Percentiles rank a stretch among this genome's conserved stretches.
Evolutionary conservation across 23 tunicate species (phyloP).

Genomic region (Ciona savignyi): DNA sequence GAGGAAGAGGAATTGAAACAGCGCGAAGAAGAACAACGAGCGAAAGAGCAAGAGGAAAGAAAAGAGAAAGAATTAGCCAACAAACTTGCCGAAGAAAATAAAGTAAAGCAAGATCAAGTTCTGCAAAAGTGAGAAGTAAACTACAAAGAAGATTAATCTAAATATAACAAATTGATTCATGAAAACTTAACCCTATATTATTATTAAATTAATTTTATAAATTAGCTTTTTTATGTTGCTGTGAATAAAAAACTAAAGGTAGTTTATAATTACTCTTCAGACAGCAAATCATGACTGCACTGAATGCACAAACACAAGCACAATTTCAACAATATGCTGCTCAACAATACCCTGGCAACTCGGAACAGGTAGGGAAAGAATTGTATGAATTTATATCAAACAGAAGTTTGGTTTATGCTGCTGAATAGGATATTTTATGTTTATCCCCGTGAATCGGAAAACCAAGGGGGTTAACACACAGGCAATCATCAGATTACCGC

Average conservation of each 20-base stretch:
- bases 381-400: too few relatives aligned
- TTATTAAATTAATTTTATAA: too few relatives aligned
- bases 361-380: constrained; percentile 69
- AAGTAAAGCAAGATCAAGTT: constrained; percentile 60
- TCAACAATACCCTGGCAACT: constrained; percentile 90
- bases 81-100: constrained; percentile 41
- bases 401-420: too few relatives aligned
- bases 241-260: background rate
- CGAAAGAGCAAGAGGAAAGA: constrained; percentile 59
- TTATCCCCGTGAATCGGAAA: too few relatives aligned
- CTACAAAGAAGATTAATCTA: too few relatives aligned
- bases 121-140: constrained; percentile 45
- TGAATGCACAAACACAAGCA: constrained; percentile 91
- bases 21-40: constrained; percentile 35
- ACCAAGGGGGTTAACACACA: too few relatives aligned
- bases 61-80: constrained; percentile 31
- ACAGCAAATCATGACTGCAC: constrained; percentile 88
- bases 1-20: constrained; percentile 37
- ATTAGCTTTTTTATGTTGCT: too few relatives aligned
- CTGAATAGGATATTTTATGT: too few relatives aligned
- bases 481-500: too few relatives aligned
- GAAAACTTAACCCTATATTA: too few relatives aligned
- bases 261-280: constrained; percentile 27
- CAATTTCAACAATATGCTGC: constrained; percentile 98
- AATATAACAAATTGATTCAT: too few relatives aligned